Percentiles rank a stretch among this genome's conserved stretches.
These are phyloP conservation scores for Sphecodes monilicornis DNA, from an alignment of 2,888 invertebrate species.

Conservation along the genomic window DNA sequence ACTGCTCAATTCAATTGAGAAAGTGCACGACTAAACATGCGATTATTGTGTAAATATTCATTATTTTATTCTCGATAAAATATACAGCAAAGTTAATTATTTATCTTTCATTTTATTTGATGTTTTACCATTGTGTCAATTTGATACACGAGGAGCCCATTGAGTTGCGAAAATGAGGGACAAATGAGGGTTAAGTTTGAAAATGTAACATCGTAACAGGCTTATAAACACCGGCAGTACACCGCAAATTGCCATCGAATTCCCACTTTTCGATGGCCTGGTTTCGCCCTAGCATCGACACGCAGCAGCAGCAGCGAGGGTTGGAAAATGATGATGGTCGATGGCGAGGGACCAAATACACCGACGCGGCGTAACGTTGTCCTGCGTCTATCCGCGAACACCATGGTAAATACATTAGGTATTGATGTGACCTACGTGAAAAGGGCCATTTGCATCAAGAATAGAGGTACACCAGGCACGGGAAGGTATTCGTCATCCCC, in stretches of 20 bases:
- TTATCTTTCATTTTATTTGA: too few species aligned
- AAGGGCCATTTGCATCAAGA: constrained; percentile 70
- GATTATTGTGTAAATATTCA: too few species aligned
- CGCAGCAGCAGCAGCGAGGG: not conserved
- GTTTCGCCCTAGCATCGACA: not conserved
- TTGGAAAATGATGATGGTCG: not conserved
- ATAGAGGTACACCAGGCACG: constrained; percentile 40
- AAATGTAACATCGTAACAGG: not conserved
- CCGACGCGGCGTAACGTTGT: constrained; percentile 20
- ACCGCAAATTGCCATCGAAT: constrained; percentile 8
- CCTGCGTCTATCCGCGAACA: constrained; percentile 41
- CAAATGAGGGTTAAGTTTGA: not conserved
- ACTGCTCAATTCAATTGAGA: too few species aligned
- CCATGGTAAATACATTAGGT: constrained; percentile 69
- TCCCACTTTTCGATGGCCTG: constrained; percentile 12
- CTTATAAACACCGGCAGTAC: not conserved
- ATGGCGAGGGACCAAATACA: not conserved
- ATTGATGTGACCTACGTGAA: constrained; percentile 63
- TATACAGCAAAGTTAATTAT: too few species aligned
- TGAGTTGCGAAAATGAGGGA: not conserved
- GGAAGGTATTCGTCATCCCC: constrained; percentile 68
- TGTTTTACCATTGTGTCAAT: not conserved
- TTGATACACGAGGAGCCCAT: not conserved
- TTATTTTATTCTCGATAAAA: too few species aligned
- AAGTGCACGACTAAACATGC: too few species aligned